Evolutionary conservation across 2,797 vertebrate genomes (phyloP), one percentile per base, ranked within the genome.

Genomic region (Melanotaenia boesemani): DNA sequence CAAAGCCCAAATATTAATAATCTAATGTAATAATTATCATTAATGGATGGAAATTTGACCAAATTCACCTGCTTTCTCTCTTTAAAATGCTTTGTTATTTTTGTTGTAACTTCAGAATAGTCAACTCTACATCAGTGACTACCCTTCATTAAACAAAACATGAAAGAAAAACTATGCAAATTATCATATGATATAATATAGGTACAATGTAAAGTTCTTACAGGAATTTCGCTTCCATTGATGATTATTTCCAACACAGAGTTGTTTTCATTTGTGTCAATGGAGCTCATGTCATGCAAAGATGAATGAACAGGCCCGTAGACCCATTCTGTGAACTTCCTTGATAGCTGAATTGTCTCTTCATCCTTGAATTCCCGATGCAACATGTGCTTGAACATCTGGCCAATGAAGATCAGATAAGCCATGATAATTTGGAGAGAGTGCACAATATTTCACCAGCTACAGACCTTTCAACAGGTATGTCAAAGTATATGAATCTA

Each of bases 271-370:
- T 88, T 91, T 0, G 96, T 97, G 92, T 98, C 96, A 0, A 97
- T 86, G 72, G 94, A 96, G 39, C 90, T 95, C 12, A 96, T 91
- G 86, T 98, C 97, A 1, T 97, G 98, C 0, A 99, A 94, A 0
- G 97, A 97, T 0, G 95, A 96, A 76, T 95, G 96, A 64, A 98
- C 95, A 0, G 97, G 97, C 41, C 97, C 97, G 0, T 96, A 98
- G 11, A 94, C 96, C 96, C 97, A 98, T 75, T 98, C 97, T 0
- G 96, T 96, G 76, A 98, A 96, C 91, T 96, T 98, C 75, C 96
- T 93, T 30, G 96, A 98, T 76, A 98, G 91, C 48, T 95, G 94
- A 34, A 93, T 94, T 55, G 92, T 96, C 67, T 95, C 93, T 0
- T 95, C 91, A 2, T 96, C 95, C 30, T 86, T 89, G 63, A 98